phyloP scores from a whole-genome alignment of 2,888 invertebrate genomes.

The Eupithecia centaureata region DNA sequence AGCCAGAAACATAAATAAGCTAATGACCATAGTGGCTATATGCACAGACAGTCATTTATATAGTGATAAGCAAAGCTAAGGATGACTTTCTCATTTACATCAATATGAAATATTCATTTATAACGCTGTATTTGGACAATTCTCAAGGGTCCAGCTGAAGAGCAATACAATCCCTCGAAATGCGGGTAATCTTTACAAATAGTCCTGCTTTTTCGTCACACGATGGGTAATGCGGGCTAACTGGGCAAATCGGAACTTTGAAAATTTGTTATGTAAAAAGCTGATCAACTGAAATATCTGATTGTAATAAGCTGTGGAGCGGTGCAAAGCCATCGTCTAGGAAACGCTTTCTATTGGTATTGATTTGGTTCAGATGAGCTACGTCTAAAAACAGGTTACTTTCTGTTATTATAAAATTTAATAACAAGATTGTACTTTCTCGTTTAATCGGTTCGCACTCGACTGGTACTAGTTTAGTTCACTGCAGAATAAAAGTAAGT shows the following conservation, averaged over 20 bases:
- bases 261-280: neutral
- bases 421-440: neutral
- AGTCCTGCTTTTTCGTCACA: constrained; percentile 37
- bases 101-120: neutral
- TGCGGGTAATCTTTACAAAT: constrained; percentile 43
- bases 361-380: neutral
- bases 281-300: neutral
- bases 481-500: constrained; percentile 5
- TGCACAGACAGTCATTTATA: too few relatives aligned
- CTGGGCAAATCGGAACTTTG: constrained; percentile 17
- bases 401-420: constrained; percentile 17
- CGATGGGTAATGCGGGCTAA: constrained; percentile 35
- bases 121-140: constrained; percentile 10
- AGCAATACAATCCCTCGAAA: constrained; percentile 27
- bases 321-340: neutral
- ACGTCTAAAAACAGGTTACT: neutral
- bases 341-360: constrained; percentile 1
- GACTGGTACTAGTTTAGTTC: neutral
- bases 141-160: constrained; percentile 24
- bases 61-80: neutral
- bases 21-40: too few relatives aligned
- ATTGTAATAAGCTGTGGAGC: neutral
- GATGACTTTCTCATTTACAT: neutral
- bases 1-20: too few relatives aligned
- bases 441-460: neutral